These are phyloP conservation scores for Globia sparganii DNA, from an alignment of 2,888 invertebrate species.

Conservation along the genomic window DNA sequence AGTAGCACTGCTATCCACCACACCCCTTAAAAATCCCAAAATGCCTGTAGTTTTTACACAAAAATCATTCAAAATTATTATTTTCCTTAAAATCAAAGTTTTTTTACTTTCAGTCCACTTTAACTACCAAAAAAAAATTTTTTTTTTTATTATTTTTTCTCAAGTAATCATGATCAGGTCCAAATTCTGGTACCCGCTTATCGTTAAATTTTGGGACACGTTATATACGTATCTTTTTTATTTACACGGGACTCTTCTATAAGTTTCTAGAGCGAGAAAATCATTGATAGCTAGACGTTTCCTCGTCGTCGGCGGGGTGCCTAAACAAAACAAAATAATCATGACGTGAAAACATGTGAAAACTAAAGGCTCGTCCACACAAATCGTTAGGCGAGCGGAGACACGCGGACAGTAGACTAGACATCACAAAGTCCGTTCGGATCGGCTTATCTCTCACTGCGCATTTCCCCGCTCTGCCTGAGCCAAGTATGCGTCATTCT, in stretches of 20 bases:
- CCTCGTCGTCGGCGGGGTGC: not conserved
- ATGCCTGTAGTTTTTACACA: no score
- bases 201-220: no score
- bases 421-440: slow-evolving; percentile 89
- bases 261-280: not conserved
- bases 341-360: slow-evolving; percentile 8
- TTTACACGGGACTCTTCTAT: not conserved
- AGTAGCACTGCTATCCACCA: no score
- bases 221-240: no score
- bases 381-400: slow-evolving; percentile 73
- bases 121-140: no score
- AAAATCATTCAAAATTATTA: no score
- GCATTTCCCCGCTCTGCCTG: slow-evolving; percentile 86
- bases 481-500: slow-evolving; percentile 86
- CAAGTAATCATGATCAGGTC: no score
- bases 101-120: no score
- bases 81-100: no score
- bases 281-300: not conserved
- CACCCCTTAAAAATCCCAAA: no score
- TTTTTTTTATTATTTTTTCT: no score
- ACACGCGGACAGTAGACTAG: slow-evolving; percentile 89
- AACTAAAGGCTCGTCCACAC: slow-evolving; percentile 68
- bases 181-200: no score
- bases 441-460: slow-evolving; percentile 88
- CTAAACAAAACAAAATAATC: not conserved